Evolutionary conservation across 2,888 invertebrate genomes (phyloP).

Genomic region (Camptogramma bilineatum): DNA sequence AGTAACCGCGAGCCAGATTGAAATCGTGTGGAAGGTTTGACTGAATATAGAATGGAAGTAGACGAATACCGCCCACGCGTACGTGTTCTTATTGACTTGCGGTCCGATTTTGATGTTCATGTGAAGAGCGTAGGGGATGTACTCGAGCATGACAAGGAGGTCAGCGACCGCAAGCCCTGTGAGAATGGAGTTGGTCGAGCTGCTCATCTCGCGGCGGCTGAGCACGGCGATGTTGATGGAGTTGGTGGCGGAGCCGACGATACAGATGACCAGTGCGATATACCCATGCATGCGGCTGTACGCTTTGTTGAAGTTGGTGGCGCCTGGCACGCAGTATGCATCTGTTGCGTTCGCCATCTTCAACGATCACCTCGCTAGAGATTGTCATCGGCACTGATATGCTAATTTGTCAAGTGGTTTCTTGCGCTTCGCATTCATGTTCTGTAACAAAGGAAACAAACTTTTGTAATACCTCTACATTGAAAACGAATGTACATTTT

Average conservation of each 20-base stretch:
- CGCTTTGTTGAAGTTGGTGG: slow-evolving; percentile 86
- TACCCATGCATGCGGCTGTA: slow-evolving; percentile 93
- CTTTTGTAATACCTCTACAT: background rate
- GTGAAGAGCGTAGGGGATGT: slow-evolving; percentile 95
- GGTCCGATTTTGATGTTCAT: slow-evolving; percentile 88
- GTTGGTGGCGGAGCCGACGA: slow-evolving; percentile 96
- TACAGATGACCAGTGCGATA: slow-evolving; percentile 93
- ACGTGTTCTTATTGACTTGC: slow-evolving; percentile 83
- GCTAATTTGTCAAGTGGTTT: slow-evolving; percentile 19
- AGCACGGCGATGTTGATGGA: slow-evolving; percentile 96
- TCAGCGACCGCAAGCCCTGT: slow-evolving; percentile 96
- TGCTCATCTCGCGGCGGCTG: slow-evolving; percentile 95
- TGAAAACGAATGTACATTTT: background rate
- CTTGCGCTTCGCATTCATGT: slow-evolving; percentile 48
- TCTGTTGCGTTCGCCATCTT: slow-evolving; percentile 75
- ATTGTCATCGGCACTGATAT: slow-evolving; percentile 56
- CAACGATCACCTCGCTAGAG: slow-evolving; percentile 46
- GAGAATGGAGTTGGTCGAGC: slow-evolving; percentile 96
- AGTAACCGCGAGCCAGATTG: slow-evolving; percentile 96
- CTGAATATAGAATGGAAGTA: slow-evolving; percentile 96
- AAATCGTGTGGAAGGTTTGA: slow-evolving; percentile 95
- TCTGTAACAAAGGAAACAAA: slow-evolving; percentile 57
- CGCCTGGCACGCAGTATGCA: slow-evolving; percentile 84
- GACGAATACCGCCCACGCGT: slow-evolving; percentile 93
- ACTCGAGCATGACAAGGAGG: slow-evolving; percentile 97